Base-by-base conservation (phyloP, 2,797 vertebrate genomes). In the Adrianichthys oophorus region DNA sequence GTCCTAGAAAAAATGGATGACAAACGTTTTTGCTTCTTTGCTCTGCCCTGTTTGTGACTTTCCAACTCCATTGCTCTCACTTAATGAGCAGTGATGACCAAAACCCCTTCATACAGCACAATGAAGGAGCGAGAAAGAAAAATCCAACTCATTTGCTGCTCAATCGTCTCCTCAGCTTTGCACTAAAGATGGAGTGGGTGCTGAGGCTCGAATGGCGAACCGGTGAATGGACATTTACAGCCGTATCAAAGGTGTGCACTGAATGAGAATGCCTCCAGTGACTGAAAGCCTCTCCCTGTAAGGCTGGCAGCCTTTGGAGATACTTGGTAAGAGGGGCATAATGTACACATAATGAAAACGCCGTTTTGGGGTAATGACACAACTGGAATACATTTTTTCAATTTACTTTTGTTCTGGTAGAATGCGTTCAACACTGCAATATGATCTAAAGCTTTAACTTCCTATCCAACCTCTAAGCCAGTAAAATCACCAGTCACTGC, bases 131-230 rank as follows among this genome's bases (percentile, higher is more conserved):
- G 52, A 69, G 50, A 57, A 37, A 15, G 4, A 45, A 64, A 80
- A 67, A 63, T 70, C 15, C 7, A 56, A 66, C 68, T 82, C 29
- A 80, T 85, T 83, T 82, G 54, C 72, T 72, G 68, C 79, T 70
- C 65, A 65, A 63, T 68, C 44, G 3, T 53, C 23, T 76, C 65
- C 61, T 72, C 48, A 69, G 52, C 69, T 62, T 72, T 68, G 55
- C 0, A 47, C 43, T 53, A 10, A 62, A 42, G 59, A 52, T 32
- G 53, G 59, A 42, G 23, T 15, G 40, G 52, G 48, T 29, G 32
- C 40, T 55, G 37, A 16, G 54, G 14, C 47, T 63, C 40, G 21
- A 41, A 19, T 19, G 15, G 50, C 44, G 26, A 50, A 44, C 21
- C 29, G n/a, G 37, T 42, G 52, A 54, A 48, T 14, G 15, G 46